Percentiles rank a stretch among this genome's conserved stretches.
Evolutionary conservation across 2,888 invertebrate species (phyloP).

Genomic region (Campoplex capitator): DNA sequence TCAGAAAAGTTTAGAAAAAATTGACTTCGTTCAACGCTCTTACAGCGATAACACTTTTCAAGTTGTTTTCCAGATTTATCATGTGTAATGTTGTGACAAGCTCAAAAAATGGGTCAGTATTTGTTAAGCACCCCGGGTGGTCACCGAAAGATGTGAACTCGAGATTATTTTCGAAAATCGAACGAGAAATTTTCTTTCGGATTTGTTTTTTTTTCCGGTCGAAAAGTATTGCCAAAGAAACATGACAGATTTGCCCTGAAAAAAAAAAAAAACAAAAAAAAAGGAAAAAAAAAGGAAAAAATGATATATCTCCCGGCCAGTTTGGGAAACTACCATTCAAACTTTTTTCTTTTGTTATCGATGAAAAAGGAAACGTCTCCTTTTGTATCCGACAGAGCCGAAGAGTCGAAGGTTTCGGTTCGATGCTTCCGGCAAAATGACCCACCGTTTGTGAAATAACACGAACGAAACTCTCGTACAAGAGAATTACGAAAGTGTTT

Average conservation of each 20-base stretch:
- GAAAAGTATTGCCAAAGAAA: neutral
- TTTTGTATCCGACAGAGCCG: neutral
- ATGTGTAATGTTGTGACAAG: neutral
- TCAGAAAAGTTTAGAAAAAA: neutral
- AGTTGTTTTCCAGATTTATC: neutral
- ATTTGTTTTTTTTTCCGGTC: neutral
- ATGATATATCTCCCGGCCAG: neutral
- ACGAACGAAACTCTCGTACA: slow-evolving; percentile 16
- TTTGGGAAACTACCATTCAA: slow-evolving; percentile 17
- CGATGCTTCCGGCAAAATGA: slow-evolving; percentile 18
- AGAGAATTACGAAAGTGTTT: slow-evolving; percentile 66
- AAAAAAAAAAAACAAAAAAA: neutral
- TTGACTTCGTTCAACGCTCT: neutral
- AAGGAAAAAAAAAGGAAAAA: neutral
- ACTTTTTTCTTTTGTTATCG: slow-evolving; percentile 34
- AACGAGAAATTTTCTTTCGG: neutral
- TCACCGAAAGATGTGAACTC: neutral
- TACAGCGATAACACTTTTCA: neutral
- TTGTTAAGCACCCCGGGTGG: neutral
- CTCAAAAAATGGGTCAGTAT: neutral
- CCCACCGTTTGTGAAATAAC: slow-evolving; percentile 23
- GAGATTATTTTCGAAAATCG: neutral
- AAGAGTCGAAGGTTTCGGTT: slow-evolving; percentile 20
- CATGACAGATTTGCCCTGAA: neutral
- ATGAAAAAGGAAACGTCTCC: slow-evolving; percentile 1